Conservation (phyloP, 2,113 vertebrate genomes). For the Sterna hirundo region DNA sequence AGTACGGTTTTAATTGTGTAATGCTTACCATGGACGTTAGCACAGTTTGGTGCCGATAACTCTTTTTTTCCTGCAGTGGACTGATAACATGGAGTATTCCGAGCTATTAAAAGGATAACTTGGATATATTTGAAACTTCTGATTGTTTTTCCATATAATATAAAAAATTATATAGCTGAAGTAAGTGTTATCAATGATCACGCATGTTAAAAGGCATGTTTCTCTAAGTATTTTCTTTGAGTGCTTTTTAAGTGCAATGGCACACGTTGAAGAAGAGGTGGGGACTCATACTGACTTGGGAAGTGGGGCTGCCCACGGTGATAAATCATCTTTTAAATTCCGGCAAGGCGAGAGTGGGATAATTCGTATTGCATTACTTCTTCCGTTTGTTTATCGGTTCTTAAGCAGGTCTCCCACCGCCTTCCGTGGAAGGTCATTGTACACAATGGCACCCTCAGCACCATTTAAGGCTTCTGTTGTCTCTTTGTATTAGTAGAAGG, state of each 20-base stretch:
- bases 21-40: neutral
- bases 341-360: neutral
- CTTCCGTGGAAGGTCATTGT: neutral
- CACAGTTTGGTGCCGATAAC: neutral
- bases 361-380: neutral
- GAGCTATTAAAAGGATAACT: neutral
- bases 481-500: neutral
- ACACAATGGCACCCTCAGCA: neutral
- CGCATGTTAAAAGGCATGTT: fast-evolving
- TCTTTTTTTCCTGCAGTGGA: neutral
- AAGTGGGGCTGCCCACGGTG: fast-evolving
- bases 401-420: neutral
- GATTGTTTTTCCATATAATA: neutral
- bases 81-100: neutral
- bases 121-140: too few relatives aligned
- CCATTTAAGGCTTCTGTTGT: neutral
- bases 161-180: neutral
- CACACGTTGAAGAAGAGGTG: fast-evolving
- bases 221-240: neutral
- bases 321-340: neutral
- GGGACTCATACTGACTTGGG: neutral
- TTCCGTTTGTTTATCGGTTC: neutral
- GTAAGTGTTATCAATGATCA: neutral
- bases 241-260: neutral
- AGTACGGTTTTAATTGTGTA: neutral